A percentile compares a stretch with the other conserved stretches of the same genome.
Evolutionary conservation across 2,113 vertebrate species (phyloP).

Genomic region (Hippolais icterina): DNA sequence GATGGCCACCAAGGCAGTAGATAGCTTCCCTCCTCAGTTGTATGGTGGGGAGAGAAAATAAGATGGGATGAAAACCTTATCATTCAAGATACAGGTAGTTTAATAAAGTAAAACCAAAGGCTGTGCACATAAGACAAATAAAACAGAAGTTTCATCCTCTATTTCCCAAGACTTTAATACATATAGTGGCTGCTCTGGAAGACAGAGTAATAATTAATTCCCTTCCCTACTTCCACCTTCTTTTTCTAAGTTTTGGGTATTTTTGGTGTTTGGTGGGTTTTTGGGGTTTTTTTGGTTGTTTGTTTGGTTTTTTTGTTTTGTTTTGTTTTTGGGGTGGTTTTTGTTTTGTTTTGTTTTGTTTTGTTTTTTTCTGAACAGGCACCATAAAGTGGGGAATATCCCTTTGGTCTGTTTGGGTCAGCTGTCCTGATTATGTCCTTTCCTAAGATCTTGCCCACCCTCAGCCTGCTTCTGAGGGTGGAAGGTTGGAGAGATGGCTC

Average conservation of each 20-base stretch:
- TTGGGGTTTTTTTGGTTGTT: background rate
- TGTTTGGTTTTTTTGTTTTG: too few species aligned
- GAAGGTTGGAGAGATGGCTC: fast-evolving
- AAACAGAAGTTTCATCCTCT: background rate
- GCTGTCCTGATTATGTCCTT: background rate
- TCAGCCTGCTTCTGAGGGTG: background rate
- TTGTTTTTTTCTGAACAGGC: background rate
- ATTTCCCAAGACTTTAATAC: background rate
- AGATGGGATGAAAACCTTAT: background rate
- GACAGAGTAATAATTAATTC: background rate
- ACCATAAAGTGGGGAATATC: background rate
- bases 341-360: background rate
- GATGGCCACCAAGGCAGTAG: background rate
- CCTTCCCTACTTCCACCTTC: background rate
- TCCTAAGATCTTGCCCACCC: background rate
- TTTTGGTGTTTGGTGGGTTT: background rate
- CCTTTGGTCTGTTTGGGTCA: background rate
- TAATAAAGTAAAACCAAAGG: background rate
- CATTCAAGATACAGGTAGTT: background rate
- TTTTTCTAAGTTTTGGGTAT: background rate
- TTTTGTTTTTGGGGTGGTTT: background rate
- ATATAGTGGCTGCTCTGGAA: background rate
- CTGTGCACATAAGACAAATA: background rate
- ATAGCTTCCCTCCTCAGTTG: background rate
- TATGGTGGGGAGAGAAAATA: background rate